Percentiles rank a stretch among this genome's conserved stretches.
phyloP scores from a whole-genome alignment of 2,797 vertebrate genomes.

The Dallia pectoralis region DNA sequence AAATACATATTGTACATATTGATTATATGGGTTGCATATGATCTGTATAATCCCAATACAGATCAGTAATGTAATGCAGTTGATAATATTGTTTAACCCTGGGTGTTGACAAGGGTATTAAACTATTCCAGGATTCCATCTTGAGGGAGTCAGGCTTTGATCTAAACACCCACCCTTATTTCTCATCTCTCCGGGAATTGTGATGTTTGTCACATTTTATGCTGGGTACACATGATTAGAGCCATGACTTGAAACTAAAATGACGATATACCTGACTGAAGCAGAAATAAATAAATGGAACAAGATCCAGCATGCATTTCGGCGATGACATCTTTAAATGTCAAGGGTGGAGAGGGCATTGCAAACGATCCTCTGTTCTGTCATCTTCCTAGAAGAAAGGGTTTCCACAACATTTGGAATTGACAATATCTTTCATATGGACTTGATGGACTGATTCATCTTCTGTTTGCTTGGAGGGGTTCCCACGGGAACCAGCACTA shows the following conservation, averaged over 20 bases:
- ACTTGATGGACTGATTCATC: not conserved
- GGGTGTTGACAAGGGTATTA: not conserved
- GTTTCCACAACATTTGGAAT: not conserved
- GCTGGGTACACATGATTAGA: not conserved
- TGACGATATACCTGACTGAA: not conserved
- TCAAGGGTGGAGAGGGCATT: not conserved
- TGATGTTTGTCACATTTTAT: not conserved
- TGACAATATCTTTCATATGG: not conserved
- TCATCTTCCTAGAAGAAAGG: no score
- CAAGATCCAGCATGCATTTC: not conserved
- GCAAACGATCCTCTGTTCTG: not conserved
- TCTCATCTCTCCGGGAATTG: not conserved
- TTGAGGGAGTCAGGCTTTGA: not conserved
- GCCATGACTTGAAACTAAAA: not conserved
- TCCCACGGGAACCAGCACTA: not conserved
- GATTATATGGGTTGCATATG: no score
- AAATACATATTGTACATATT: no score
- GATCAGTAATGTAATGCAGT: not conserved
- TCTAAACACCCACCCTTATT: not conserved
- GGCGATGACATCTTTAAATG: not conserved
- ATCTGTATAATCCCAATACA: no score
- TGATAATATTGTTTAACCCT: not conserved
- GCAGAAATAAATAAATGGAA: conserved; percentile 3
- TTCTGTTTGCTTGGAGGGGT: not conserved
- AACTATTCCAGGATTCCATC: not conserved